Percentiles rank a stretch among this genome's conserved stretches.
Conservation (phyloP, 1,140 invertebrate genomes). For the Drosophila ironensis region DNA sequence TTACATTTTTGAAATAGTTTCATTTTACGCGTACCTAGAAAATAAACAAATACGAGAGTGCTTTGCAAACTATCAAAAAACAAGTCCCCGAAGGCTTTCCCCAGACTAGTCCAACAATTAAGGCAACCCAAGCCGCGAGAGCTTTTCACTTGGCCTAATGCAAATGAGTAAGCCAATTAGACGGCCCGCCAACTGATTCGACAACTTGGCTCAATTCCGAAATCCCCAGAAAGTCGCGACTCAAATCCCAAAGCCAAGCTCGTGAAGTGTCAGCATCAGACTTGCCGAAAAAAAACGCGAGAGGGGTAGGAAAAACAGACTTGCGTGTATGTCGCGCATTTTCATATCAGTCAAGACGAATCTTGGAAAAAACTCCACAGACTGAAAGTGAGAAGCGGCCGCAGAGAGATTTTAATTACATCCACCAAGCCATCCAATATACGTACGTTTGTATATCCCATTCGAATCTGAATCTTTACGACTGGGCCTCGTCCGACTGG, state of each 20-base stretch:
- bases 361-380: conserved; percentile 34
- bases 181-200: conserved; percentile 33
- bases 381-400: conserved; percentile 60
- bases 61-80: too few relatives aligned
- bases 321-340: conserved; percentile 72
- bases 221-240: conserved; percentile 29
- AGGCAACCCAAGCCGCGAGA: neutral
- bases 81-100: too few relatives aligned
- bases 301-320: conserved; percentile 6
- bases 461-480: conserved; percentile 6
- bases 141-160: neutral
- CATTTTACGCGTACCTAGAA: too few relatives aligned
- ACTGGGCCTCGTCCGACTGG: conserved; percentile 20
- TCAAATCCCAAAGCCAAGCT: conserved; percentile 54
- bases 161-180: conserved; percentile 49
- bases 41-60: too few relatives aligned
- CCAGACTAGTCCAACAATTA: neutral
- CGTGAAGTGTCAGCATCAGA: conserved; percentile 60
- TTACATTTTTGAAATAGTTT: too few relatives aligned
- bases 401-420: conserved; percentile 74
- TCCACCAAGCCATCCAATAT: conserved; percentile 36
- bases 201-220: conserved; percentile 5
- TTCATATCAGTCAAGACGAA: conserved; percentile 70
- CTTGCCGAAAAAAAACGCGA: neutral
- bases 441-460: too few relatives aligned